These are phyloP conservation scores for Torymus tubicola DNA, from an alignment of 2,888 invertebrate genomes.

Conservation along the genomic window DNA sequence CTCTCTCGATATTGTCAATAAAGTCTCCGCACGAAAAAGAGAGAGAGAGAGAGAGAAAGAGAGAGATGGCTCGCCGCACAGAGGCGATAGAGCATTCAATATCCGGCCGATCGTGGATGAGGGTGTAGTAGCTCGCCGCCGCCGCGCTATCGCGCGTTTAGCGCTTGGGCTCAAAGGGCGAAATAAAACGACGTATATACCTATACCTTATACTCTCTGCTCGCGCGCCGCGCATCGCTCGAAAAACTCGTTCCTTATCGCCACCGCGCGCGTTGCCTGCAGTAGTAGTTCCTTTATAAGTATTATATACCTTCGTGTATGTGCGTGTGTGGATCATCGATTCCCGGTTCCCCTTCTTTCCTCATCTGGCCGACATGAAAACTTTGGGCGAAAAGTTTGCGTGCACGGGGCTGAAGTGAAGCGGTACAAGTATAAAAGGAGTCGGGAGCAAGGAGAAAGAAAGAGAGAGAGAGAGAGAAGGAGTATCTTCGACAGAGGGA, in stretches of 20 bases:
- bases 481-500: neutral
- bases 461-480: neutral
- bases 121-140: no score
- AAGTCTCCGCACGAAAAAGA: neutral
- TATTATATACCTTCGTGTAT: neutral
- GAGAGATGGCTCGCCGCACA: neutral
- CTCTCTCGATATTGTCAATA: neutral
- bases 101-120: slow-evolving; percentile 35
- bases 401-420: neutral
- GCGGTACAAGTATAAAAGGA: neutral
- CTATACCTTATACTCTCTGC: neutral
- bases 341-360: neutral
- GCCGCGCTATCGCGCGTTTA: slow-evolving; percentile 13
- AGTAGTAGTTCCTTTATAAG: slow-evolving; percentile 17
- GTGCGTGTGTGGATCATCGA: slow-evolving; percentile 37
- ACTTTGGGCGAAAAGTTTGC: slow-evolving; percentile 37
- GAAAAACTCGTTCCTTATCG: slow-evolving; percentile 29
- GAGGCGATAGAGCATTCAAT: slow-evolving; percentile 51
- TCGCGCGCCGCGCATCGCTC: neutral
- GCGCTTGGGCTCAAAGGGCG: slow-evolving; percentile 25
- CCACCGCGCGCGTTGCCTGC: neutral
- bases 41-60: neutral
- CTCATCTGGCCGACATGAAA: slow-evolving; percentile 45
- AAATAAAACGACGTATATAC: slow-evolving; percentile 31
- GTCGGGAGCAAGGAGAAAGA: neutral